Evolutionary conservation across 2,888 invertebrate species (phyloP).

Genomic region (Trissoscelio sp.): DNA sequence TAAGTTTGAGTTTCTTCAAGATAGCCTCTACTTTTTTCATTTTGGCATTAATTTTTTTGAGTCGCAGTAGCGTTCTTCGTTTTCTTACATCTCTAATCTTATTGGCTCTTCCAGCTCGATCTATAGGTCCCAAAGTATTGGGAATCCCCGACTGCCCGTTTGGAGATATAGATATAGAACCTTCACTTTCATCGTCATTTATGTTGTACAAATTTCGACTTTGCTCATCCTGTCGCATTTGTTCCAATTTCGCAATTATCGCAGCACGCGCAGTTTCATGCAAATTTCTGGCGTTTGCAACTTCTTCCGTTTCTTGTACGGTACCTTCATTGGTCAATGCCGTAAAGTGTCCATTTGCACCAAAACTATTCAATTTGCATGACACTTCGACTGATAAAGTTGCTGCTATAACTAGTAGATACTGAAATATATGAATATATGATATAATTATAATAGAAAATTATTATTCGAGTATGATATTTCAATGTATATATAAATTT

Average conservation of each 20-base stretch:
- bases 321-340: conserved; percentile 23
- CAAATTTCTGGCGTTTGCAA: conserved; percentile 4
- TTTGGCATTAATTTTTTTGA: conserved; percentile 51
- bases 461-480: no score
- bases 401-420: conserved; percentile 6
- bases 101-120: background rate
- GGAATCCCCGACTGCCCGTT: background rate
- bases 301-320: conserved; percentile 25
- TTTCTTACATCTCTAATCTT: conserved; percentile 48
- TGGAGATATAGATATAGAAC: no score
- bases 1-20: conserved; percentile 31
- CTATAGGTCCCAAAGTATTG: background rate
- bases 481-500: no score
- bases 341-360: background rate
- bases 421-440: conserved; percentile 28
- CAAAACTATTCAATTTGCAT: background rate
- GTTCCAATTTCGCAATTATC: conserved; percentile 12
- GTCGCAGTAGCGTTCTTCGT: conserved; percentile 6
- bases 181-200: conserved; percentile 5
- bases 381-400: background rate
- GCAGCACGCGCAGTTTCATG: conserved; percentile 8
- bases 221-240: conserved; percentile 4
- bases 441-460: no score
- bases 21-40: conserved; percentile 54
- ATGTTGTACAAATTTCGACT: background rate